phyloP scores from a whole-genome alignment of 2,113 vertebrate genomes.

The Gambusia holbrooki region DNA sequence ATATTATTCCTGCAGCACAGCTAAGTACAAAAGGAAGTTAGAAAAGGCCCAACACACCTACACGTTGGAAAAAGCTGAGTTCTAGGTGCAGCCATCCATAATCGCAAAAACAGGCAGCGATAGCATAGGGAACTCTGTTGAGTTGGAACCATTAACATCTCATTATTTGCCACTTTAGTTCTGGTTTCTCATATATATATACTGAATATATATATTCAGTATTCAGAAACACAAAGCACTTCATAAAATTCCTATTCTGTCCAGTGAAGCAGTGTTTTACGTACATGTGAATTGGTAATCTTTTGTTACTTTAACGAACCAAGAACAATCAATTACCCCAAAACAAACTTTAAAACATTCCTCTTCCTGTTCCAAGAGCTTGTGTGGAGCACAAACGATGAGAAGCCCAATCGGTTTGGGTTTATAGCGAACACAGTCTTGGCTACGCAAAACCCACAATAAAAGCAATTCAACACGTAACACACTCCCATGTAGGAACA shows the following conservation, averaged over 20 bases:
- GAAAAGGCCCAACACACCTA: neutral
- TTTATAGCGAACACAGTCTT: constrained; percentile 62
- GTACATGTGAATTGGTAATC: constrained; percentile 29
- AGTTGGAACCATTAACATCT: too few relatives aligned
- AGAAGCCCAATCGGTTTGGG: constrained; percentile 46
- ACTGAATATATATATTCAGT: too few relatives aligned
- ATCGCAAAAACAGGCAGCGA: too few relatives aligned
- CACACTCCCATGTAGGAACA: constrained; percentile 52
- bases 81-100: too few relatives aligned
- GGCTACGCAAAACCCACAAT: constrained; percentile 53
- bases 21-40: neutral
- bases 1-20: neutral
- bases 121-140: too few relatives aligned
- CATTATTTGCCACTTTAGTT: neutral
- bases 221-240: neutral
- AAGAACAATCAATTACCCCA: constrained; percentile 58
- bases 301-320: constrained; percentile 50
- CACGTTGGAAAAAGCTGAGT: too few relatives aligned
- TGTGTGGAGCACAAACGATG: constrained; percentile 39
- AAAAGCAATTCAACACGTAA: constrained; percentile 64
- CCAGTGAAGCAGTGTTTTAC: constrained; percentile 21
- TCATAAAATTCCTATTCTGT: neutral
- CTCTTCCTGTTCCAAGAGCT: constrained; percentile 40
- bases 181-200: neutral
- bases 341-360: constrained; percentile 59